These are phyloP conservation scores for Oncopeltus fasciatus DNA, from an alignment of 1,140 invertebrate species.

Conservation along the genomic window DNA sequence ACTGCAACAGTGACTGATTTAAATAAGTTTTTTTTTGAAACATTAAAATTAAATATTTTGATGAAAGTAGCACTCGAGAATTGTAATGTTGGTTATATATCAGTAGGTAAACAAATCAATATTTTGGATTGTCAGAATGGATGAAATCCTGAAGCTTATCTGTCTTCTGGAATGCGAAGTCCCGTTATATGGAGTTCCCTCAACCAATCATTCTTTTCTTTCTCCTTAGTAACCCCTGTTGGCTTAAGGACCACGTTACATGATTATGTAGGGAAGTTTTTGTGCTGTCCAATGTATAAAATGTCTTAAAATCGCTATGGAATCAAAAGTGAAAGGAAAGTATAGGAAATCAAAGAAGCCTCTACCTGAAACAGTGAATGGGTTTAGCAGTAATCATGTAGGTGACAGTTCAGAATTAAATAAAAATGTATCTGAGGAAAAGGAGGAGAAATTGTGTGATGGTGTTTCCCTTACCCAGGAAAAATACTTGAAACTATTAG, in stretches of 20 bases:
- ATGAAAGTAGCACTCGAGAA: no score
- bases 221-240: background rate
- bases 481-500: background rate
- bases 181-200: background rate
- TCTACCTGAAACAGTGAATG: background rate
- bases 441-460: background rate
- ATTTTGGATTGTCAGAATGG: no score
- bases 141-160: no score
- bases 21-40: no score
- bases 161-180: background rate
- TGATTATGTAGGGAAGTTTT: background rate
- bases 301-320: background rate
- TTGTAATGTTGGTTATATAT: no score
- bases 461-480: background rate
- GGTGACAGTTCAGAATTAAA: no score
- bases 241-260: background rate
- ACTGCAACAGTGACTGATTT: no score
- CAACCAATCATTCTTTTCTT: background rate
- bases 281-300: background rate
- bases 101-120: no score
- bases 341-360: background rate
- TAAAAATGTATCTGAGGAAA: no score
- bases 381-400: background rate
- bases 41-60: no score
- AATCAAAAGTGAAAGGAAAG: background rate